Percentiles rank a stretch among this genome's conserved stretches.
Conservation (phyloP, 2,797 vertebrate species). For the Xenops minutus region DNA sequence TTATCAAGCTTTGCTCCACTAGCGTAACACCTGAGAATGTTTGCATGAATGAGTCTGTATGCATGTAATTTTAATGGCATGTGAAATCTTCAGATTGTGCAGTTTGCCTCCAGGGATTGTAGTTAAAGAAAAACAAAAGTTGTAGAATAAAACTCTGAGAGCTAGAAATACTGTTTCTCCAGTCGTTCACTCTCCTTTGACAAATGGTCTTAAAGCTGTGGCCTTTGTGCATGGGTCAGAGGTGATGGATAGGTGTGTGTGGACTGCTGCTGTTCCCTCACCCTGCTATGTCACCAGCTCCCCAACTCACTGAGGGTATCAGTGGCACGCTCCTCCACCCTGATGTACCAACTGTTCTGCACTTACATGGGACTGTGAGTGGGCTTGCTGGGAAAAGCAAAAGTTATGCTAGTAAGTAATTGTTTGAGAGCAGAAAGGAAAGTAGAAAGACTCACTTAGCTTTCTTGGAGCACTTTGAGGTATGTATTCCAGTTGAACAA, state of each 20-base stretch:
- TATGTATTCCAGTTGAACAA: not conserved
- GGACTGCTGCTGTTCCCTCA: not conserved
- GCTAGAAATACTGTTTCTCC: not conserved
- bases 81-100: not conserved
- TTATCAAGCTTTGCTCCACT: not conserved
- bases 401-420: not conserved
- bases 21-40: not conserved
- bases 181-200: not conserved
- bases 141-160: not conserved
- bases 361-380: not conserved
- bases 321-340: fast-evolving
- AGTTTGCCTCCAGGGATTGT: not conserved
- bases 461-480: not conserved
- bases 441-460: not conserved
- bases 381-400: not conserved
- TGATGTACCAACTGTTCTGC: fast-evolving
- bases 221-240: not conserved
- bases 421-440: not conserved
- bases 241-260: not conserved
- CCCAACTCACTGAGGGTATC: not conserved
- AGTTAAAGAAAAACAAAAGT: not conserved
- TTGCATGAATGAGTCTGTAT: not conserved
- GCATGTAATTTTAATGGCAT: conserved; percentile 8
- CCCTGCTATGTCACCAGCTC: not conserved
- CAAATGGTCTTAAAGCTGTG: not conserved